Evolutionary conservation across 2,888 invertebrate genomes (phyloP).

Genomic region (Dicycla oo): DNA sequence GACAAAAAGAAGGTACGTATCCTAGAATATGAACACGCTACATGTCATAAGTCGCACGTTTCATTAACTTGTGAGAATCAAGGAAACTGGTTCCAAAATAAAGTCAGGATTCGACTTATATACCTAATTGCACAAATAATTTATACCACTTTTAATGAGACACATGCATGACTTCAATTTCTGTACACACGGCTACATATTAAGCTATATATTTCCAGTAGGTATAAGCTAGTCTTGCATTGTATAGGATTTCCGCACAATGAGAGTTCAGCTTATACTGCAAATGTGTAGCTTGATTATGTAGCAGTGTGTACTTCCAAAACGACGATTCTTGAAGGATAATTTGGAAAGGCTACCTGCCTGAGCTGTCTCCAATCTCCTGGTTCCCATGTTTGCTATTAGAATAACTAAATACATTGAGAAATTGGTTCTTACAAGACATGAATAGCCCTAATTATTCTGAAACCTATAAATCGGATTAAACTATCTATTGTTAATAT

Average conservation of each 20-base stretch:
- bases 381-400: constrained; percentile 1
- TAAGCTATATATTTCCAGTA: too few species aligned
- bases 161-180: not conserved
- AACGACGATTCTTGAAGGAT: constrained; percentile 1
- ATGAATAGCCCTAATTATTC: constrained; percentile 44
- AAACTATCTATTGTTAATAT: constrained; percentile 50
- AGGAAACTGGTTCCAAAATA: constrained; percentile 21
- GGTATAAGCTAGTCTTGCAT: too few species aligned
- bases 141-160: not conserved
- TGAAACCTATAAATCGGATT: constrained; percentile 41
- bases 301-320: too few species aligned
- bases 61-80: constrained; percentile 9
- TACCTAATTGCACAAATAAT: constrained; percentile 8
- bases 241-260: too few species aligned
- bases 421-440: constrained; percentile 27
- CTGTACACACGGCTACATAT: too few species aligned
- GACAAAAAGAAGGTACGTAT: not conserved
- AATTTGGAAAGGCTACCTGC: not conserved
- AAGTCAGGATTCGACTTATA: not conserved
- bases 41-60: not conserved
- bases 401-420: constrained; percentile 13
- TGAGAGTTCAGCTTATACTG: too few species aligned
- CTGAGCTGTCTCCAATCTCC: not conserved
- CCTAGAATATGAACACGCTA: constrained; percentile 3
- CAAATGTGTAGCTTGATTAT: too few species aligned